Evolutionary conservation across 2,797 vertebrate species (phyloP).

Genomic region (Tokudaia muenninki): DNA sequence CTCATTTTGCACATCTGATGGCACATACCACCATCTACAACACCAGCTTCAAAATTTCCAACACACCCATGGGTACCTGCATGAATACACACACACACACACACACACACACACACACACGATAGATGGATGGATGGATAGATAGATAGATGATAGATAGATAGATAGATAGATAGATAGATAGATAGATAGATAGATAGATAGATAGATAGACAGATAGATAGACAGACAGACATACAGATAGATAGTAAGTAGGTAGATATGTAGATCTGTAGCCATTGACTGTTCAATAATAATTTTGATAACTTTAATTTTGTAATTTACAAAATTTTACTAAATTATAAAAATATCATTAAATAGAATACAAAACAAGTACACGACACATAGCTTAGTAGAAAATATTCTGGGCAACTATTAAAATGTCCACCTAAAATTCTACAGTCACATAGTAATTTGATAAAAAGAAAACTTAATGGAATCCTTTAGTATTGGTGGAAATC

Average conservation of each 20-base stretch:
- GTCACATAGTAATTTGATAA: background rate
- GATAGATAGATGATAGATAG: too few species aligned
- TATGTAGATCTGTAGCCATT: background rate
- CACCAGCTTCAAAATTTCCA: background rate
- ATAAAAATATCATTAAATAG: slow-evolving; percentile 20
- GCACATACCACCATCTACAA: background rate
- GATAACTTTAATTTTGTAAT: slow-evolving; percentile 15
- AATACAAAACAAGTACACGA: background rate
- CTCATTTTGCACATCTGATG: background rate
- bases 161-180: too few species aligned
- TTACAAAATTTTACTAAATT: background rate
- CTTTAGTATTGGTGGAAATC: slow-evolving; percentile 3
- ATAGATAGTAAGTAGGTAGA: background rate
- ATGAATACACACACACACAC: background rate
- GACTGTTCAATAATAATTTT: background rate
- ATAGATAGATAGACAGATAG: too few species aligned
- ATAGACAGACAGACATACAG: background rate
- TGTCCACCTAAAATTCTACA: slow-evolving; percentile 34
- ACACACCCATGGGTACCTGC: background rate
- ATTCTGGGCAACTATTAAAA: background rate
- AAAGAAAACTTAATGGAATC: background rate
- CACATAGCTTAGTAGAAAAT: background rate
- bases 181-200: background rate
- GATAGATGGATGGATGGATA: too few species aligned
- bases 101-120: background rate